phyloP scores from a whole-genome alignment of 2,113 vertebrate species.

The Cavia aperea region DNA sequence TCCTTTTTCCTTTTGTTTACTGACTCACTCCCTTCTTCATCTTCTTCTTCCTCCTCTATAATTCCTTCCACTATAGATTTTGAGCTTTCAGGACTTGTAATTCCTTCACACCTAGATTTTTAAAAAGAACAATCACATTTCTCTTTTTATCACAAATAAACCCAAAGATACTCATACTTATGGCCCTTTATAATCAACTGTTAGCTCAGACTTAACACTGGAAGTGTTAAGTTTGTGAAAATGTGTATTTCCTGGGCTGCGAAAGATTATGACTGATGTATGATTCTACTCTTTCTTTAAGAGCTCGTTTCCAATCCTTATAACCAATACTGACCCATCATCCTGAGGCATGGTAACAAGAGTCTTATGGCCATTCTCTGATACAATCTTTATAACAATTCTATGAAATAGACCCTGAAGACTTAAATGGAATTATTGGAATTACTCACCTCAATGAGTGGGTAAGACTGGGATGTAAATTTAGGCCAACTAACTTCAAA shows the following conservation, averaged over 20 bases:
- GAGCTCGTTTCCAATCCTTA: constrained; percentile 19
- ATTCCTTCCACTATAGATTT: constrained; percentile 91
- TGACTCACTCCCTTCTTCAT: constrained; percentile 88
- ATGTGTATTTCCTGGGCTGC: not conserved
- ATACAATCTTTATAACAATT: not conserved
- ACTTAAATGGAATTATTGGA: constrained; percentile 14
- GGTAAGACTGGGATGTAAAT: not conserved
- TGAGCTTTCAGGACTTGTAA: constrained; percentile 83
- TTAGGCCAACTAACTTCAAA: constrained; percentile 8
- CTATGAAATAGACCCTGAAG: not conserved
- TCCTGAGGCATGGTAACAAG: not conserved
- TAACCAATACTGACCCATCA: not conserved
- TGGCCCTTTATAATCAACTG: constrained; percentile 20
- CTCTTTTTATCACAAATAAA: constrained; percentile 17
- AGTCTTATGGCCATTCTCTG: constrained; percentile 28
- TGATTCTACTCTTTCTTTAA: not conserved
- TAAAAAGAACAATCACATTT: not conserved
- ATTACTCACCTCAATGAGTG: not conserved
- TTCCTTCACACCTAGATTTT: constrained; percentile 86
- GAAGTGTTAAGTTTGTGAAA: not conserved
- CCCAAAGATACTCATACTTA: constrained; percentile 22
- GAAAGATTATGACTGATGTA: not conserved
- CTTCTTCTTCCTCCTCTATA: constrained; percentile 94
- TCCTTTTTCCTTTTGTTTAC: constrained; percentile 95
- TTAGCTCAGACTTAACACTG: constrained; percentile 30